Evolutionary conservation across 2,888 invertebrate genomes (phyloP).

Genomic region (Agapetus fuscipes): DNA sequence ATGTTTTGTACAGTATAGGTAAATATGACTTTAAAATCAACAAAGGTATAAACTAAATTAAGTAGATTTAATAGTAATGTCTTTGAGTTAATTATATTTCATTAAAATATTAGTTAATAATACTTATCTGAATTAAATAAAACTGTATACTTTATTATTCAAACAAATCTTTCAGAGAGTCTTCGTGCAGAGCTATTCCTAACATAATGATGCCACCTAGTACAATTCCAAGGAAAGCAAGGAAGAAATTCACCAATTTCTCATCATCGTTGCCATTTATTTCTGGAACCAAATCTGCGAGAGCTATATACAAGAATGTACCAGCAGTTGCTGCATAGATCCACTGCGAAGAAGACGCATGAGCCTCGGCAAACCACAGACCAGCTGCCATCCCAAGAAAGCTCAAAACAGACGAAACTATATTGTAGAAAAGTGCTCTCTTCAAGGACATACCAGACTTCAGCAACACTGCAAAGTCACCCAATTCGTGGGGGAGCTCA

Average conservation of each 20-base stretch:
- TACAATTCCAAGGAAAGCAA: constrained; percentile 58
- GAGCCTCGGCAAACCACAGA: constrained; percentile 57
- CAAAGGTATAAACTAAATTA: no score
- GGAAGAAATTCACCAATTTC: constrained; percentile 44
- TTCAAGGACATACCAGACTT: constrained; percentile 65
- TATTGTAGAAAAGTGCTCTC: constrained; percentile 62
- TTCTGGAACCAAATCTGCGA: constrained; percentile 67
- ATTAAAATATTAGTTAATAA: no score
- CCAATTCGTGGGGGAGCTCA: constrained; percentile 72
- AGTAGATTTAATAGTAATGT: neutral
- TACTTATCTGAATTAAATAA: no score
- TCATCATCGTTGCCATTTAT: constrained; percentile 45
- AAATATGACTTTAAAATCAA: no score
- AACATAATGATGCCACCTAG: constrained; percentile 64
- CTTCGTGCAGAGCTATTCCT: constrained; percentile 62
- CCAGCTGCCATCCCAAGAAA: constrained; percentile 69
- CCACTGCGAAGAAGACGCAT: constrained; percentile 60
- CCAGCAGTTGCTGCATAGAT: constrained; percentile 73
- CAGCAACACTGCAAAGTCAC: constrained; percentile 71
- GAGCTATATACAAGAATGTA: constrained; percentile 70
- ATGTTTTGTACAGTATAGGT: no score
- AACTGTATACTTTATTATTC: no score
- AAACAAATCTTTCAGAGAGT: constrained; percentile 24
- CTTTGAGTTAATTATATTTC: neutral
- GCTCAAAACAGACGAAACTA: constrained; percentile 64